Evolutionary conservation across 2,113 vertebrate species (phyloP), one percentile per base, ranked within the genome.

Genomic region (Cyprinodon tularosa): DNA sequence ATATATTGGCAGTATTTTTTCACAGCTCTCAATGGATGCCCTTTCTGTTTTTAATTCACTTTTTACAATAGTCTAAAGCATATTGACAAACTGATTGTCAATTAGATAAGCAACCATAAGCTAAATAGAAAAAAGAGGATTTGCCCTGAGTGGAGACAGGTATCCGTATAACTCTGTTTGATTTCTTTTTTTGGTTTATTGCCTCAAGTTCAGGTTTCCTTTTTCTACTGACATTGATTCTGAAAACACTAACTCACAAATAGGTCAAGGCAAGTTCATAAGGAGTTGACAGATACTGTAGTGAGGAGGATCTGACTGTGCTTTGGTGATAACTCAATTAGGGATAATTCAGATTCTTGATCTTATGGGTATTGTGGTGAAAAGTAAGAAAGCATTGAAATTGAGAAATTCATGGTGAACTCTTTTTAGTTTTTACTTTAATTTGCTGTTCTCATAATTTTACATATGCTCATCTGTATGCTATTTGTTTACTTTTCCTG

Each of bases 1-100:
- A 89, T 86, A 76, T 82, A 86, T 85, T 74, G 89, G 70, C 67
- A 62, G 45, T 60, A 37, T 84, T 82, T 50, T 78, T 81, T 82
- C 68, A 81, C 74, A 76, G 66, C 72, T 10, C n/a, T 83, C 76
- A 79, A 29, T 50, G 39, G 60, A 71, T 85, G 82, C 59, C 78
- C 78, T 89, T 86, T 87, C 29, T 68, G 50, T 74, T 72, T 86
- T 87, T 22, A 66, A 50, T 74, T 71, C 78, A 14, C 44, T 59
- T 69, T 88, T 71, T 63, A 61, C 57, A 20, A 44, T n/a, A 44
- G 44, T 59, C 68, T 62, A 67, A 17, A 76, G 53, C 57, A 48
- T 14, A 39, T 44, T 17, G 20, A 50, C 22, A 40, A 48, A 53
- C 12, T 45, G 61, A 64, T 61, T 76, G 59, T 64, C 66, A 81